Base-by-base conservation (phyloP, 2,113 vertebrate species). In the Gadus chalcogrammus region DNA sequence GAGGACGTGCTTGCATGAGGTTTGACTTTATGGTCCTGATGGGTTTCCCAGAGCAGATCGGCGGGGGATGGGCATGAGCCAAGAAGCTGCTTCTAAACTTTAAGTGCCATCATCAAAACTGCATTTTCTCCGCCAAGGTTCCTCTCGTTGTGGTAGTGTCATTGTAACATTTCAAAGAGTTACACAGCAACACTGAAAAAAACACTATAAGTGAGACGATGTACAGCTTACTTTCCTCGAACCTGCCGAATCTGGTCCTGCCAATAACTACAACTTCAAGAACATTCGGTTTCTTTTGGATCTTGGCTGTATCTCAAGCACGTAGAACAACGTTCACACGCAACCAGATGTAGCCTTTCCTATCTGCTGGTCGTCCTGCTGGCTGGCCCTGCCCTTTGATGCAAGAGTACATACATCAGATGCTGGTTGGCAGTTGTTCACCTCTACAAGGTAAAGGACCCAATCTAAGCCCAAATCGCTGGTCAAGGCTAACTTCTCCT, bases 41-140 rank as follows among this genome's bases (percentile, higher is more conserved):
- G 83, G 76, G 76, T 91, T 91, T 91, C 88, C 87, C 90, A 92
- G 89, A 88, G 78, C 71, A 75, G 80, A 79, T 53, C 64, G 65
- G 17, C 62, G 7, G 52, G 68, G 68, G 79, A 78, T 64, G 70
- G 79, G 86, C 79, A 31, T 31, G 71, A 74, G 85, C 84, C 80
- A 85, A 56, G 18, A 24, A 68, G 71, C 76, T 82, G 73, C 73
- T 79, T 71, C 77, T 73, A 67, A 63, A 76, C 78, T 81, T 67
- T 20, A 67, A 66, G 28, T 69, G 72, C 73, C 52, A 64, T 11
- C 76, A 58, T 69, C 52, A 27, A 69, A 79, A 61, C 67, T 15
- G 56, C 55, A 60, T 80, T 69, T 13, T 3, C 15, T 13, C 5
- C 55, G 55, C 55, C 55, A 58, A 58, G n/a, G 3, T 48, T 48